A percentile compares a stretch with the other conserved stretches of the same genome.
Evolutionary conservation across 2,113 vertebrate species (phyloP).

Genomic region (Machaerirhynchus nigripectus): DNA sequence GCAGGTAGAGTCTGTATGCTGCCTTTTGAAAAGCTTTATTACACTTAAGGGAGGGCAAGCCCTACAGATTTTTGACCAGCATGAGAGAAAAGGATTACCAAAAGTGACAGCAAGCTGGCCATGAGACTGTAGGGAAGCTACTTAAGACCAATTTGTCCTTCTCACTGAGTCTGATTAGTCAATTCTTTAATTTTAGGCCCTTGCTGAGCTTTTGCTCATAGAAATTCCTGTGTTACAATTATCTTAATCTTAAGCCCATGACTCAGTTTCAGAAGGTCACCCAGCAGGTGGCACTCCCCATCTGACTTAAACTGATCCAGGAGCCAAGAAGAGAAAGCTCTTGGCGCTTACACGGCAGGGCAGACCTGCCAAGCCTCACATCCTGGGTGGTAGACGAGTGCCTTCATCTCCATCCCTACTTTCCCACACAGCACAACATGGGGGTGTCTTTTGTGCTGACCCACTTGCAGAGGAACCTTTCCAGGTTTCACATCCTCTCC

Average conservation of each 20-base stretch:
- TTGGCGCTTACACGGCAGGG: background rate
- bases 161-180: background rate
- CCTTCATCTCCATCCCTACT: background rate
- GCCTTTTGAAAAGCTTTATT: background rate
- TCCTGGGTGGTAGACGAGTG: background rate
- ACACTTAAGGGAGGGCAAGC: background rate
- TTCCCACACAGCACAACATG: background rate
- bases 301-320: background rate
- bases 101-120: background rate
- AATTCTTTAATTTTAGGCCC: background rate
- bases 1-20: background rate
- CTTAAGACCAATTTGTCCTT: background rate
- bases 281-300: constrained; percentile 43
- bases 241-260: background rate
- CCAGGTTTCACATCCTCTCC: background rate
- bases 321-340: background rate
- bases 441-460: fast-evolving
- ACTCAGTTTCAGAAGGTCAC: constrained; percentile 13
- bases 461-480: background rate
- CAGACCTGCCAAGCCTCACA: background rate
- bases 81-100: background rate
- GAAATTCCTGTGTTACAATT: background rate
- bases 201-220: background rate
- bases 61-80: background rate
- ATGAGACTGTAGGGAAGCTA: background rate